These are phyloP conservation scores for Pterostichus niger DNA, from an alignment of 2,888 invertebrate genomes.

Conservation along the genomic window DNA sequence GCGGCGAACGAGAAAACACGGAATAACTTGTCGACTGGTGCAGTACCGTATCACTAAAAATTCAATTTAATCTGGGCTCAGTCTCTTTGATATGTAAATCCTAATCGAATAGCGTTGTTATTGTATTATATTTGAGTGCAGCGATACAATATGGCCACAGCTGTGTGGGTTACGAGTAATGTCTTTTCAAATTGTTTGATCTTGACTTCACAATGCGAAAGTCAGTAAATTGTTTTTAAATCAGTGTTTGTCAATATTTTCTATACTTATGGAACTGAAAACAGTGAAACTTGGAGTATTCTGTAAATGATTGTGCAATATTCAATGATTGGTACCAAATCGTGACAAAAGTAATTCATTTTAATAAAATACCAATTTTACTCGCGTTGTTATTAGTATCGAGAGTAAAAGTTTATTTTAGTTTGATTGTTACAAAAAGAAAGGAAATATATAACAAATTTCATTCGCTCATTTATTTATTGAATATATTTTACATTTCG, in stretches of 20 bases:
- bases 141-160: neutral
- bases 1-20: constrained; percentile 45
- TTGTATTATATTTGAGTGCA: constrained; percentile 55
- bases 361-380: no score
- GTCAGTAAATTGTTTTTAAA: constrained; percentile 12
- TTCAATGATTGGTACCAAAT: no score
- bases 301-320: no score
- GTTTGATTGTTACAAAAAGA: no score
- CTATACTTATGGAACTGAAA: neutral
- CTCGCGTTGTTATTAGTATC: no score
- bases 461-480: no score
- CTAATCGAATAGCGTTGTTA: constrained; percentile 64
- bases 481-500: no score
- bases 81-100: constrained; percentile 63
- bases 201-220: constrained; percentile 29
- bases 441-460: no score
- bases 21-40: constrained; percentile 42
- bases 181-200: constrained; percentile 48
- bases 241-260: neutral
- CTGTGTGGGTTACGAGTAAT: constrained; percentile 36
- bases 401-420: no score
- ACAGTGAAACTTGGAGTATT: no score
- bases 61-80: constrained; percentile 65
- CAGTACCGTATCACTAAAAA: constrained; percentile 61
- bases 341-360: no score